A percentile compares a stretch with the other conserved stretches of the same genome.
These are phyloP conservation scores for Liodrosophila aerea DNA, from an alignment of 2,888 invertebrate species.

Conservation along the genomic window DNA sequence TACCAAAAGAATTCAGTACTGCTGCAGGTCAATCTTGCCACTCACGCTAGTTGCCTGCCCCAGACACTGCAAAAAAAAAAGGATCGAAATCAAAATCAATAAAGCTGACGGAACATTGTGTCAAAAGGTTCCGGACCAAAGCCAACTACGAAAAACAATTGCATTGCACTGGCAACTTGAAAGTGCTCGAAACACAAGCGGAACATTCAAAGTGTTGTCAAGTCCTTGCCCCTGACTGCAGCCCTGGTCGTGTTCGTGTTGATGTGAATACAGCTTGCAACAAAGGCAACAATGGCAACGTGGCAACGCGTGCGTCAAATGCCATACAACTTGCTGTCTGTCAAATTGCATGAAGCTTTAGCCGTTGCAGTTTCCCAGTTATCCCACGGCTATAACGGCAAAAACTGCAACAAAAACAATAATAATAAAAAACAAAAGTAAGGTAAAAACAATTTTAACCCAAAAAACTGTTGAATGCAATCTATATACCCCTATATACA, in stretches of 20 bases:
- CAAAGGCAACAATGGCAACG: slow-evolving; percentile 33
- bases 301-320: slow-evolving; percentile 49
- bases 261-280: slow-evolving; percentile 20
- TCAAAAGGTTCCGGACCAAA: slow-evolving; percentile 20
- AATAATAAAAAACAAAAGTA: not conserved
- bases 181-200: slow-evolving; percentile 17
- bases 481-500: no score
- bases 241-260: slow-evolving; percentile 12
- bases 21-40: no score
- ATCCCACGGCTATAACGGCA: slow-evolving; percentile 7
- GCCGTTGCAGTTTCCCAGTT: slow-evolving; percentile 25
- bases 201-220: slow-evolving; percentile 10
- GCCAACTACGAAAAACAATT: slow-evolving; percentile 41
- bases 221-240: not conserved
- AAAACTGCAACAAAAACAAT: slow-evolving; percentile 4
- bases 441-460: no score
- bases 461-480: no score
- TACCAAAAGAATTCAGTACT: no score
- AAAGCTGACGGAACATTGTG: slow-evolving; percentile 40
- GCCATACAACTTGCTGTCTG: slow-evolving; percentile 61
- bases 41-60: no score
- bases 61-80: slow-evolving; percentile 46
- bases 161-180: slow-evolving; percentile 39
- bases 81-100: slow-evolving; percentile 39
- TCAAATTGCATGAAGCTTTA: slow-evolving; percentile 56